Conservation (phyloP, 2,797 vertebrate species). For the Neoniphon sammara region DNA sequence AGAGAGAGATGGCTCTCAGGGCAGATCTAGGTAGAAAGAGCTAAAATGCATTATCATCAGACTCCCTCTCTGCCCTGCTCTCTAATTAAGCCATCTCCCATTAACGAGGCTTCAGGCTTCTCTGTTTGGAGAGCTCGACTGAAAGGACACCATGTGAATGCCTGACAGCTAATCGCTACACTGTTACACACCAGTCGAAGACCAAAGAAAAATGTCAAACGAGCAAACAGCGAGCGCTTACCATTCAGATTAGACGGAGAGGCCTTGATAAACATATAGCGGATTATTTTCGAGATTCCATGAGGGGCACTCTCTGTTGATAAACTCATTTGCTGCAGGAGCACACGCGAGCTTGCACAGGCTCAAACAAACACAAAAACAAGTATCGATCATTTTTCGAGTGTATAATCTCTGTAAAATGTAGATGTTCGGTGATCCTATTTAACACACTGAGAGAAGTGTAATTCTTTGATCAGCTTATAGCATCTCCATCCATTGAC, state of each 20-base stretch:
- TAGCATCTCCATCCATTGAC: slow-evolving; percentile 51
- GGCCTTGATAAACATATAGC: slow-evolving; percentile 47
- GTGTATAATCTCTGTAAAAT: slow-evolving; percentile 56
- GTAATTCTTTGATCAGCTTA: slow-evolving; percentile 68
- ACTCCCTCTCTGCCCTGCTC: slow-evolving; percentile 34
- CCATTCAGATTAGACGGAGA: slow-evolving; percentile 48
- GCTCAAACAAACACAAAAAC: slow-evolving; percentile 3
- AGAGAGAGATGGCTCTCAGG: slow-evolving; percentile 24
- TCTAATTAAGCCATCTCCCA: slow-evolving; percentile 72
- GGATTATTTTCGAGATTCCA: slow-evolving; percentile 40
- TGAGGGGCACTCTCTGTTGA: slow-evolving; percentile 19
- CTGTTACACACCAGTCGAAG: slow-evolving; percentile 54
- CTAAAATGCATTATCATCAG: slow-evolving; percentile 61
- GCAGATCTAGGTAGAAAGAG: slow-evolving; percentile 40
- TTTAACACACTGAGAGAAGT: slow-evolving; percentile 56
- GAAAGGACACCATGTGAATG: slow-evolving; percentile 60
- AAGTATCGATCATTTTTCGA: slow-evolving; percentile 56
- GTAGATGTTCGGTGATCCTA: slow-evolving; percentile 49
- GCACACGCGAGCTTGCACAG: not conserved
- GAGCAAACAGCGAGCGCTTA: slow-evolving; percentile 45
- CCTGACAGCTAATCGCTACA: slow-evolving; percentile 71
- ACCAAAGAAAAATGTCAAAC: slow-evolving; percentile 66
- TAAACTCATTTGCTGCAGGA: slow-evolving; percentile 7
- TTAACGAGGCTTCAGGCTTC: slow-evolving; percentile 62
- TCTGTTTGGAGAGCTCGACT: slow-evolving; percentile 55